Evolutionary conservation across 2,113 vertebrate genomes (phyloP).

Genomic region (Anas platyrhynchos): DNA sequence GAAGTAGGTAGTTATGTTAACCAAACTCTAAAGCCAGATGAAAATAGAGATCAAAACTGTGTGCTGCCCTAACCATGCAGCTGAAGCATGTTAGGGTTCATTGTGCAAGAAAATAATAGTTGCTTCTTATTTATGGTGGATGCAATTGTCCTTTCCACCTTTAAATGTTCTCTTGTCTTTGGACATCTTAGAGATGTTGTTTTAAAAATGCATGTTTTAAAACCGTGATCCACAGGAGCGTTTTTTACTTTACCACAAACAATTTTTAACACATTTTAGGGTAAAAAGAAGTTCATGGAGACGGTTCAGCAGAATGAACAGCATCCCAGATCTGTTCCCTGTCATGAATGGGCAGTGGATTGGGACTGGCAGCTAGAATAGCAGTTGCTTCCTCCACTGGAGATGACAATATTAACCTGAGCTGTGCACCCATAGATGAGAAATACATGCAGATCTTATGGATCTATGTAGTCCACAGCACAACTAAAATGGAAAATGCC

Average conservation of each 20-base stretch:
- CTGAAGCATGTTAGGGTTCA: background rate
- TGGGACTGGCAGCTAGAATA: background rate
- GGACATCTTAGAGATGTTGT: background rate
- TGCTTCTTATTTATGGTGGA: background rate
- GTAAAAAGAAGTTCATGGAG: background rate
- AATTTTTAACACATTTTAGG: rapidly evolving
- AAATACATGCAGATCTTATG: rapidly evolving
- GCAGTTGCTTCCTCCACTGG: rapidly evolving
- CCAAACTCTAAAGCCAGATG: background rate
- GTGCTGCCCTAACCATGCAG: background rate
- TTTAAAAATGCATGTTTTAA: background rate
- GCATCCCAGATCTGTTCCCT: background rate
- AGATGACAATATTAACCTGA: background rate
- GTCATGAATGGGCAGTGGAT: background rate
- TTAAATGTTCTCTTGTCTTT: background rate
- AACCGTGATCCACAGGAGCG: background rate
- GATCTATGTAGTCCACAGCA: rapidly evolving
- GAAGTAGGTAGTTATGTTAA: background rate
- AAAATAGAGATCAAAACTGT: background rate
- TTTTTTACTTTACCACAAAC: background rate
- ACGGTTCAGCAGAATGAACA: background rate
- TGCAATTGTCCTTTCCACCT: background rate
- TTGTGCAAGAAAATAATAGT: background rate
- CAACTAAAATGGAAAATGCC: background rate
- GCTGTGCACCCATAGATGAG: background rate